phyloP scores from a whole-genome alignment of 2,797 vertebrate genomes.

The Mico argentatus region DNA sequence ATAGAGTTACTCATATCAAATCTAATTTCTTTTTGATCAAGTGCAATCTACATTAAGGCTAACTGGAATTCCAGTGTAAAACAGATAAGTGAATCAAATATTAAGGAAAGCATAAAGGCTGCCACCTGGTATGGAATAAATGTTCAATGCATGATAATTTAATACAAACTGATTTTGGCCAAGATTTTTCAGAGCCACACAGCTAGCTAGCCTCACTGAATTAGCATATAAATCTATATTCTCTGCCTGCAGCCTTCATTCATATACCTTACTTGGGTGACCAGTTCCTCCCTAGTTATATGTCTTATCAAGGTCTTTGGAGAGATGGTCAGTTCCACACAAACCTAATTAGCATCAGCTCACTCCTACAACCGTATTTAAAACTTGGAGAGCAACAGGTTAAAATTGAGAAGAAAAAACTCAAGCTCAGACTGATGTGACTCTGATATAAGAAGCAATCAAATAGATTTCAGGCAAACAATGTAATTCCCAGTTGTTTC shows the following conservation, averaged over 20 bases:
- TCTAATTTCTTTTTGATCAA: constrained; percentile 35
- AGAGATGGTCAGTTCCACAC: background rate
- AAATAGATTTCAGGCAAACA: background rate
- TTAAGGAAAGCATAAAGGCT: background rate
- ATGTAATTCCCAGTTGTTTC: background rate
- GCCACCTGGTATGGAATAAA: background rate
- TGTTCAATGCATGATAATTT: background rate
- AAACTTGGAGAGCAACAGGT: background rate
- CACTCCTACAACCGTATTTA: background rate
- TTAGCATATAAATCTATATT: background rate
- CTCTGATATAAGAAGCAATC: background rate
- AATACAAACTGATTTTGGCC: background rate
- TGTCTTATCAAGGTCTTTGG: background rate
- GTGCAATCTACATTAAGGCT: background rate
- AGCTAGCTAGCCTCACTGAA: background rate
- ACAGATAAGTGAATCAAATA: background rate
- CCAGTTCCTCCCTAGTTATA: background rate
- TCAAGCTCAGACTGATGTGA: background rate
- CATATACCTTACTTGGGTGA: background rate
- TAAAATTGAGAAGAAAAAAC: background rate
- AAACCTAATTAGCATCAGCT: background rate
- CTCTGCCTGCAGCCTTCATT: background rate
- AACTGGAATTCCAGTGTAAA: background rate
- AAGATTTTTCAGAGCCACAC: background rate
- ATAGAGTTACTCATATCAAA: background rate